Base-by-base conservation (phyloP, 2,888 invertebrate species). In the Emesis castigata region DNA sequence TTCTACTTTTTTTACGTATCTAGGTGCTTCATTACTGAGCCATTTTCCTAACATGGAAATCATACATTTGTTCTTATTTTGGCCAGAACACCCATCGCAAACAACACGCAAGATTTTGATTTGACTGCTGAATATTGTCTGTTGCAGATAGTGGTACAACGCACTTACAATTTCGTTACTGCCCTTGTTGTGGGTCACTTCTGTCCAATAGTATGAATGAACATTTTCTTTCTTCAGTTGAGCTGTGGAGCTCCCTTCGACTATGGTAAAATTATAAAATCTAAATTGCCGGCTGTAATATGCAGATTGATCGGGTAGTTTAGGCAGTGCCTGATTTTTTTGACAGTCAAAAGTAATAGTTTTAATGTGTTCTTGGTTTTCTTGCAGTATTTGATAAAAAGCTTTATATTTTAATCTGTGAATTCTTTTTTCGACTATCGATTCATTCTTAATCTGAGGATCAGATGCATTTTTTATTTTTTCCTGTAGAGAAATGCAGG, bases 271-370 rank as follows among this genome's bases (percentile, higher is more conserved):
- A 78, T 91, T 89, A 75, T 89, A 90, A 11, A 83, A 73, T 80
- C 88, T 89, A 20, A 88, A 69, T 80, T 90, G 90, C n/a, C 87
- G 79, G 61, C 84, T 82, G 79, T 87, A 91, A 69, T 91, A 90
- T 11, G 87, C 86, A 16, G 88, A 75, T 79, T 90, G 89, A 77
- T 90, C 90, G n/a, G 89, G 89, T 39, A 91, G 69, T 76, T 88
- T 89, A 9, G 90, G 90, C 16, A 91, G 69, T 31, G 8, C 31
- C 31, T 31, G 31, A 31, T 31, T 31, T 31, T 31, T 31, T 31
- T 31, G 31, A 8, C 14, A 48, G n/a, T 48, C 48, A 48, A 16
- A 48, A 16, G 16, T 16, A 48, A 48, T 48, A 16, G 48, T 48
- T 14, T 14, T 14, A n/a, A 48, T 3, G 2, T 7, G 2, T 16